Base-by-base conservation (phyloP, 1,140 invertebrate genomes). In the Drosophila simulans region DNA sequence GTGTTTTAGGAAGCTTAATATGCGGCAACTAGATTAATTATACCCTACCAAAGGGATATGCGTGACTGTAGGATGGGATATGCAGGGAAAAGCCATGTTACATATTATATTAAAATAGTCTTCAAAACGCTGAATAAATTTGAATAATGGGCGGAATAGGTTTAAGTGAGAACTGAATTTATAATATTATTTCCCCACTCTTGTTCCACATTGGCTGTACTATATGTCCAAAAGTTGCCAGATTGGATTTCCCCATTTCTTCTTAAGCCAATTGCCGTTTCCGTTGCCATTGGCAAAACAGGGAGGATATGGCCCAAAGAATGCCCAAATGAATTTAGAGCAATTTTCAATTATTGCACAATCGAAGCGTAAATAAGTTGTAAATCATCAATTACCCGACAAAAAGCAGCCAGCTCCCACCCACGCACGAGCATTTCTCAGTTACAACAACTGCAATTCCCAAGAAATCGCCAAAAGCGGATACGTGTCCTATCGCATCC, bases 311-410 rank as follows among this genome's bases (percentile, higher is more conserved):
- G 43, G 37, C 13, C 58, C 57, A 65, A 56, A 69, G 78, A 86
- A 85, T 85, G 83, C 63, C 59, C 64, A 80, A 89, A 89, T 89
- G 84, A 83, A 89, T 88, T 84, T 83, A 66, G 84, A 83, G 83
- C 84, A 88, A 89, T 88, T 88, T 88, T 88, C 83, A 88, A 88
- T 88, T 88, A 88, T 88, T 89, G 84, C 83, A 89, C 83, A 88
- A 88, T 83, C 74, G 84, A 80, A 88, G 83, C 83, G 83, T 88
- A 88, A 88, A 89, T 88, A 88, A 88, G 83, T 88, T 88, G 83
- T 88, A 88, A 88, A 88, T 88, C 83, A 88, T 88, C 83, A 88
- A 88, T 88, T 88, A 89, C 80, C 79, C 52, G 66, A 62, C 55
- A 78, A 88, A 88, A 88, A 78, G 82, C 4, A 66, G 48, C 64